A percentile compares a stretch with the other conserved stretches of the same genome.
These are phyloP conservation scores for Pontoporia blainvillei DNA, from an alignment of 2,113 vertebrate genomes.

Conservation along the genomic window DNA sequence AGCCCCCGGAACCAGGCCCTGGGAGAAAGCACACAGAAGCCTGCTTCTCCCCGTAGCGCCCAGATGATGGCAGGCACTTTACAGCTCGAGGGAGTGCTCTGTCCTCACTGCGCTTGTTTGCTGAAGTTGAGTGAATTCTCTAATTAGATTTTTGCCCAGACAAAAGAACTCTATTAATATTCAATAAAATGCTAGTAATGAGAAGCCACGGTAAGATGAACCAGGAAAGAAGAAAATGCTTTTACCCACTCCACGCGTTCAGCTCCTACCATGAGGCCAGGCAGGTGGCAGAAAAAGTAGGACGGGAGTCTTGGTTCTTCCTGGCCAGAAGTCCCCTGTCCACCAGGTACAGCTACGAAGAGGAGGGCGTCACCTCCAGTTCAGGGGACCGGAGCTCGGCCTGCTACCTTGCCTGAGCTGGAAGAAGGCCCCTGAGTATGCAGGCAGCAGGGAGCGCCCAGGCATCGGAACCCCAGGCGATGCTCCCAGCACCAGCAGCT, in stretches of 20 bases:
- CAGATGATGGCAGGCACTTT: background rate
- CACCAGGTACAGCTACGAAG: background rate
- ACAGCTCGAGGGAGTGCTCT: accelerated
- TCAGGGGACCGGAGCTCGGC: background rate
- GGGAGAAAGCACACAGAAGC: background rate
- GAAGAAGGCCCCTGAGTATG: background rate
- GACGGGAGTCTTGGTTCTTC: background rate
- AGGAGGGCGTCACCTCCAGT: background rate
- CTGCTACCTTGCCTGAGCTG: background rate
- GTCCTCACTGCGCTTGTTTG: background rate
- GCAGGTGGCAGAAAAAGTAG: background rate
- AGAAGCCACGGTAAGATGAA: background rate
- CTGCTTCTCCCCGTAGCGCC: accelerated
- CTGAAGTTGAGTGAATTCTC: background rate
- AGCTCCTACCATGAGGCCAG: background rate
- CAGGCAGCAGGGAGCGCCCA: background rate
- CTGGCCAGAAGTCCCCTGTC: background rate
- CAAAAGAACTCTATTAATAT: background rate
- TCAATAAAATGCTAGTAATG: background rate
- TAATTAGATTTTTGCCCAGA: background rate
- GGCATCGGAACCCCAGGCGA: background rate
- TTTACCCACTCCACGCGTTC: background rate
- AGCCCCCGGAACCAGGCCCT: background rate
- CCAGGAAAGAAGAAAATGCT: background rate
- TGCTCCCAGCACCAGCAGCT: background rate